A percentile compares a stretch with the other conserved stretches of the same genome.
Evolutionary conservation across 2,113 vertebrate species (phyloP).

Genomic region (Aegotheles bennettii): DNA sequence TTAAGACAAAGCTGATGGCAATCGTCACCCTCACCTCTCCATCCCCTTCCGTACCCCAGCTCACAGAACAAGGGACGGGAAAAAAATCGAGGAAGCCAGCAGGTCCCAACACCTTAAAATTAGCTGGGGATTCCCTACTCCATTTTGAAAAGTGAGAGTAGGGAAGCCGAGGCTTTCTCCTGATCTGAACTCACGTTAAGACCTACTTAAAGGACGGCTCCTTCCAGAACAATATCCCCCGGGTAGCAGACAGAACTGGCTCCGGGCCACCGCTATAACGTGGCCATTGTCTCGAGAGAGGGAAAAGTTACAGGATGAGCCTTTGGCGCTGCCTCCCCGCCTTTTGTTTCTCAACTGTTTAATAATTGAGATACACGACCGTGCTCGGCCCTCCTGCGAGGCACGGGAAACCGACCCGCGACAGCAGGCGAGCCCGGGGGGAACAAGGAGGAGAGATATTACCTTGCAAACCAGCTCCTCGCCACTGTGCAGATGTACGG

Average conservation of each 20-base stretch:
- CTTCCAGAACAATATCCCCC: conserved; percentile 11
- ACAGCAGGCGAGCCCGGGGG: neutral
- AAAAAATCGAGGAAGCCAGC: neutral
- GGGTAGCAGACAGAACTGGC: conserved; percentile 8
- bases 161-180: neutral
- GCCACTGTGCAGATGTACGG: conserved; percentile 95
- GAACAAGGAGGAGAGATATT: conserved; percentile 14
- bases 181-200: conserved; percentile 17
- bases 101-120: conserved; percentile 21
- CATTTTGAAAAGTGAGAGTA: conserved; percentile 10
- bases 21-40: neutral
- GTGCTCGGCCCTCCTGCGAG: neutral
- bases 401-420: neutral
- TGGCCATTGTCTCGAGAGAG: conserved; percentile 64
- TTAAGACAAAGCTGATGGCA: conserved; percentile 49
- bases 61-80: neutral
- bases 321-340: neutral
- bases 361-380: neutral
- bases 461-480: conserved; percentile 99
- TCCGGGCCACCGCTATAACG: conserved; percentile 46
- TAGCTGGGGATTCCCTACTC: conserved; percentile 52
- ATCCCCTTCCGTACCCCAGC: neutral
- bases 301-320: conserved; percentile 52
- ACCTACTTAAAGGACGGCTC: neutral
- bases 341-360: conserved; percentile 10